Conservation (phyloP, 1,140 invertebrate species). For the Formica exsecta region DNA sequence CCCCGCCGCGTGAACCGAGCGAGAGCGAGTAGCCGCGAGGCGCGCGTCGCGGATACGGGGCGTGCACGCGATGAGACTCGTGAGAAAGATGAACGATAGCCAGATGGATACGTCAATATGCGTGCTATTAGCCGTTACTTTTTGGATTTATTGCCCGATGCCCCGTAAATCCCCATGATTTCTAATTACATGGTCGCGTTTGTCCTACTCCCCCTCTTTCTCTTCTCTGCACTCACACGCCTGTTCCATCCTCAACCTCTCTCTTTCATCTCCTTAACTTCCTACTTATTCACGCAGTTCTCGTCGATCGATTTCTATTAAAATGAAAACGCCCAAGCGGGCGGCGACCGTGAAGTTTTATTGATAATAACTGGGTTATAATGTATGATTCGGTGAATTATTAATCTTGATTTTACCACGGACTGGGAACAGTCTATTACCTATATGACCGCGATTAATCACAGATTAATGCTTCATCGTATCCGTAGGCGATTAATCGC, state of each 20-base stretch:
- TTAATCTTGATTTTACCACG: constrained; percentile 39
- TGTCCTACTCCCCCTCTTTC: not conserved
- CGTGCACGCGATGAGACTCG: constrained; percentile 69
- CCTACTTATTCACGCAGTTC: constrained; percentile 45
- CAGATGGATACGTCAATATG: constrained; percentile 79
- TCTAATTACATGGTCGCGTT: constrained; percentile 79
- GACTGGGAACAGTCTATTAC: not conserved
- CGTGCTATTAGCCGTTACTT: constrained; percentile 75
- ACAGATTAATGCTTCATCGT: constrained; percentile 22
- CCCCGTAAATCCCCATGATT: constrained; percentile 78
- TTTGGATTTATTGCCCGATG: constrained; percentile 77
- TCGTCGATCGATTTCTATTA: constrained; percentile 67
- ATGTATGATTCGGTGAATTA: constrained; percentile 62
- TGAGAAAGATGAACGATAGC: constrained; percentile 83
- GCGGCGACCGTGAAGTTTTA: constrained; percentile 13
- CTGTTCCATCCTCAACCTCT: not conserved
- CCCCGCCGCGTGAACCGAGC: constrained; percentile 30
- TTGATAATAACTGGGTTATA: constrained; percentile 17
- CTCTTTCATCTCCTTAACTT: constrained; percentile 51
- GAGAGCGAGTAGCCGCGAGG: constrained; percentile 69
- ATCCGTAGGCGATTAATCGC: constrained; percentile 47
- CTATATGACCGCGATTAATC: not conserved
- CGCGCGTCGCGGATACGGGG: constrained; percentile 58
- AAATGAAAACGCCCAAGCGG: constrained; percentile 65
- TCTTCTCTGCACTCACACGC: not conserved